Conservation (phyloP, 1,140 invertebrate species). For the Luehdorfia chinensis region DNA sequence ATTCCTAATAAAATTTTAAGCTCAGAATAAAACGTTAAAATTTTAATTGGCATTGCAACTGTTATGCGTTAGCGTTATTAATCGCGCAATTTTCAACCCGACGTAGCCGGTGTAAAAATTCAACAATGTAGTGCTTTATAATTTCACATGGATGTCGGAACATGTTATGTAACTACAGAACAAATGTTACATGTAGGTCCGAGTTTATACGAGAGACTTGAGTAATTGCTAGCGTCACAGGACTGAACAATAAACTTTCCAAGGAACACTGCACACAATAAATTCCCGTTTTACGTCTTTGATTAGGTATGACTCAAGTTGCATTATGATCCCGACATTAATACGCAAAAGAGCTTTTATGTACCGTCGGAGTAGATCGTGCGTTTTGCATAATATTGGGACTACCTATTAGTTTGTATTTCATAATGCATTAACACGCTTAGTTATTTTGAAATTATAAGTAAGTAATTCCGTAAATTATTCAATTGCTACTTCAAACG, state of each 20-base stretch:
- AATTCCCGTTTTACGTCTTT: conserved; percentile 70
- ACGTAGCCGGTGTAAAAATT: conserved; percentile 1
- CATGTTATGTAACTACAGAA: conserved; percentile 28
- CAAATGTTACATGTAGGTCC: conserved; percentile 27
- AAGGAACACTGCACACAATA: conserved; percentile 67
- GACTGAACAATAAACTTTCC: conserved; percentile 65
- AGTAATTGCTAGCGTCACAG: conserved; percentile 68
- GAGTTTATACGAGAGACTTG: conserved; percentile 51
- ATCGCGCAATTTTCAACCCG: conserved; percentile 15
- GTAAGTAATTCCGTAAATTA: too few species aligned
- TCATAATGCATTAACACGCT: background rate
- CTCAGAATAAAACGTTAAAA: background rate
- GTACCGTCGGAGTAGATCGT: conserved; percentile 29
- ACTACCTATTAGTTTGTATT: conserved; percentile 31
- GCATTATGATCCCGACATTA: conserved; percentile 47
- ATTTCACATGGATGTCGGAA: conserved; percentile 22
- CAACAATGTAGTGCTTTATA: conserved; percentile 29
- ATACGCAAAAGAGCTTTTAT: conserved; percentile 45
- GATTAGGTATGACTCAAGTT: conserved; percentile 65
- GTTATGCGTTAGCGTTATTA: background rate
- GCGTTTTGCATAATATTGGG: conserved; percentile 38
- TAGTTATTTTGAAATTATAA: too few species aligned
- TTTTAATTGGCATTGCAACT: background rate
- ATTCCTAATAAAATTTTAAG: too few species aligned
- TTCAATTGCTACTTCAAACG: too few species aligned